These are phyloP conservation scores for Engystomops pustulosus DNA, from an alignment of 2,113 vertebrate species.

Conservation along the genomic window DNA sequence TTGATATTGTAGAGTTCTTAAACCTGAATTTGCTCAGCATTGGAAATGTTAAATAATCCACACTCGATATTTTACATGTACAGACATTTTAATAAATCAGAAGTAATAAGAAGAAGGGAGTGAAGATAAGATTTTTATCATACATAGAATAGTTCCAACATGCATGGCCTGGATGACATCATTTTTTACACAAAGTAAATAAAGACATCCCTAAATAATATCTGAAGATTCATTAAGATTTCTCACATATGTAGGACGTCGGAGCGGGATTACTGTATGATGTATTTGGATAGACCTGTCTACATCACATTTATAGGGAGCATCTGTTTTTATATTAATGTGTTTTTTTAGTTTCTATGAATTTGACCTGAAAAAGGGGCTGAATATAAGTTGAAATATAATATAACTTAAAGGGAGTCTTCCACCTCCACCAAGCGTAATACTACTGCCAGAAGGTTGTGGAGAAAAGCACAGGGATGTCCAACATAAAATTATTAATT, in stretches of 20 bases:
- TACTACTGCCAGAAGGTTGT: too few species aligned
- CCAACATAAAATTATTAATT: too few species aligned
- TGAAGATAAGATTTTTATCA: slow-evolving; percentile 1
- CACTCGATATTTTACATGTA: slow-evolving; percentile 7
- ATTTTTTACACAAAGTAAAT: not conserved
- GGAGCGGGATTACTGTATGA: not conserved
- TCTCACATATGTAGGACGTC: not conserved
- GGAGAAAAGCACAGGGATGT: too few species aligned
- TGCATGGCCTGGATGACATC: not conserved
- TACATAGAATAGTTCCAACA: not conserved
- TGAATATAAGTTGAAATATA: too few species aligned
- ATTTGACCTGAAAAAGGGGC: too few species aligned
- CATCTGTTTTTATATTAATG: too few species aligned
- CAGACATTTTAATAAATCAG: slow-evolving; percentile 6
- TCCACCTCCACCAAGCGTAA: too few species aligned
- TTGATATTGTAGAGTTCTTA: slow-evolving; percentile 20
- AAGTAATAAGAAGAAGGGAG: not conserved
- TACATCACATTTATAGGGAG: too few species aligned
- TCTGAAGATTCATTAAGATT: not conserved
- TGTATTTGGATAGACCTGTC: too few species aligned
- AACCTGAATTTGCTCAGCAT: too few species aligned
- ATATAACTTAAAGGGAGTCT: too few species aligned
- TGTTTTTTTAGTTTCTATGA: too few species aligned
- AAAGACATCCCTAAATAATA: not conserved
- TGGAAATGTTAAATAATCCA: not conserved